Conservation (phyloP, 2,797 vertebrate genomes). For the Natrix natrix region DNA sequence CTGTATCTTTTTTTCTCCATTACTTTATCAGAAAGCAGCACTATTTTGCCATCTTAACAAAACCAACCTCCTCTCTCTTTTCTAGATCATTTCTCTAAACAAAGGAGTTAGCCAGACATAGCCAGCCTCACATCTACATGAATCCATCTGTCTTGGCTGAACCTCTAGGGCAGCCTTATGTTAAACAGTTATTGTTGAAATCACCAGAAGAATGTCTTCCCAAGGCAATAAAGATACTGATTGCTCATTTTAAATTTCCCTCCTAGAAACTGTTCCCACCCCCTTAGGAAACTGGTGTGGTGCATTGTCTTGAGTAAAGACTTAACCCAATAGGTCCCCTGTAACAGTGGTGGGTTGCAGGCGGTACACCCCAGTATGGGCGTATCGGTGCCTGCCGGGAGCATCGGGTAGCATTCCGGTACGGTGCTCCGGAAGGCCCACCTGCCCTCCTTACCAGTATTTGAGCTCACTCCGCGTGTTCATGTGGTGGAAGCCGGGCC, state of each 20-base stretch:
- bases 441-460: no score
- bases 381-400: no score
- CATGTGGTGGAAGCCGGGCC: no score
- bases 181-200: not conserved
- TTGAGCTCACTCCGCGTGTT: no score
- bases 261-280: not conserved
- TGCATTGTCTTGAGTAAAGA: not conserved
- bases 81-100: not conserved
- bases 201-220: not conserved
- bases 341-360: no score
- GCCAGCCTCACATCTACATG: not conserved
- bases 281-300: not conserved
- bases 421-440: no score
- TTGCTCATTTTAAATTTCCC: not conserved
- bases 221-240: not conserved
- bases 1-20: not conserved
- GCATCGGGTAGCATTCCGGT: no score
- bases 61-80: not conserved
- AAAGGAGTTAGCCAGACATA: not conserved
- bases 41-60: not conserved
- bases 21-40: not conserved
- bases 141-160: not conserved
- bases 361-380: no score
- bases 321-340: not conserved
- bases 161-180: not conserved